These are phyloP conservation scores for Tachina fera DNA, from an alignment of 2,888 invertebrate species.

Conservation along the genomic window DNA sequence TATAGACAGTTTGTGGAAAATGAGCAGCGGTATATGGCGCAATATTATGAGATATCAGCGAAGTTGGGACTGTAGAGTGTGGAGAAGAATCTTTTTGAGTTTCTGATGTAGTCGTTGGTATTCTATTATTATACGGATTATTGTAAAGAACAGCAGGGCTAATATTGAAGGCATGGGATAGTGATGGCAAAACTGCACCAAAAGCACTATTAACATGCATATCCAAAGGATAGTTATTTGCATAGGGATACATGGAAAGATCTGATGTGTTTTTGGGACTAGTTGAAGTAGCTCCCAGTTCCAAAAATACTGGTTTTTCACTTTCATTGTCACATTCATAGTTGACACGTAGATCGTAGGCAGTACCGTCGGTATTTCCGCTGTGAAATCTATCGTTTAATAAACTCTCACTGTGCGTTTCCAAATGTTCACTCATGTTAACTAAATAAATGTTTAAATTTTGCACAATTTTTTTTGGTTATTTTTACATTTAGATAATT, in stretches of 20 bases:
- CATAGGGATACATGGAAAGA: conserved; percentile 71
- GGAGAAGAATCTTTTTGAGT: conserved; percentile 6
- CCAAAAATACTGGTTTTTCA: conserved; percentile 78
- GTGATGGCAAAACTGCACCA: conserved; percentile 31
- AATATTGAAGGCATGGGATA: conserved; percentile 28
- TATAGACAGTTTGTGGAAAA: conserved; percentile 80
- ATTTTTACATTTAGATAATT: background rate
- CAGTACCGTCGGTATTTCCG: conserved; percentile 44
- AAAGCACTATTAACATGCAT: conserved; percentile 65
- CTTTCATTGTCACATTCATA: conserved; percentile 74
- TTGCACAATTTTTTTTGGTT: background rate
- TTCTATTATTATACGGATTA: conserved; percentile 67
- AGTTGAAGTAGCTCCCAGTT: conserved; percentile 75
- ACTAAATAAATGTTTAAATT: background rate
- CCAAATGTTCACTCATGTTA: conserved; percentile 55
- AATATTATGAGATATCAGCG: conserved; percentile 42
- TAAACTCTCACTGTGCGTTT: background rate
- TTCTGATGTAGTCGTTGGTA: conserved; percentile 38
- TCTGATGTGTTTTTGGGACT: conserved; percentile 68
- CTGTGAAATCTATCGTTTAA: background rate
- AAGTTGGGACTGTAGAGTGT: conserved; percentile 7
- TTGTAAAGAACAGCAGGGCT: conserved; percentile 58
- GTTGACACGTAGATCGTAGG: conserved; percentile 16
- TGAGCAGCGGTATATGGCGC: conserved; percentile 70
- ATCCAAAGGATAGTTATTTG: conserved; percentile 69